Conservation (phyloP, 1,140 invertebrate genomes). For the Papilio polytes region DNA sequence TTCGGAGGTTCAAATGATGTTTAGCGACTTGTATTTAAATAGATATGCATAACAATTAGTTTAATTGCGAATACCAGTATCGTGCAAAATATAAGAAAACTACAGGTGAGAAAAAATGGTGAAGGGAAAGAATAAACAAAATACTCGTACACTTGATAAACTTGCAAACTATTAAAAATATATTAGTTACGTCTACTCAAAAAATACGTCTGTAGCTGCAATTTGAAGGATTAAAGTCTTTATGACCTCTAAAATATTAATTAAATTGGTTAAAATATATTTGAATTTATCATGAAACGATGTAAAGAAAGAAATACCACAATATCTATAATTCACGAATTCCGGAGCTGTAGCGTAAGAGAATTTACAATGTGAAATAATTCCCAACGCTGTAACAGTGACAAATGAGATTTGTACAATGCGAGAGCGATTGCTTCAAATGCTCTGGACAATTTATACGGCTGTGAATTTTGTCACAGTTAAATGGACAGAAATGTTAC, state of each 20-base stretch:
- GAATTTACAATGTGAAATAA: slow-evolving; percentile 30
- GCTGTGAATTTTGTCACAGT: slow-evolving; percentile 23
- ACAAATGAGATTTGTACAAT: slow-evolving; percentile 28
- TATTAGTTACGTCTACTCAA: too few species aligned
- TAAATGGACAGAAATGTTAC: slow-evolving; percentile 20
- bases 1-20: neutral
- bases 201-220: too few species aligned
- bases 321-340: neutral
- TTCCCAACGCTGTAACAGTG: slow-evolving; percentile 21
- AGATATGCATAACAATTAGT: too few species aligned
- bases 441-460: slow-evolving; percentile 16
- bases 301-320: neutral
- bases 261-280: neutral
- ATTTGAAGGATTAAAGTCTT: too few species aligned
- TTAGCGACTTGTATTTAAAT: neutral
- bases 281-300: neutral
- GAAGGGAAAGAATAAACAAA: too few species aligned
- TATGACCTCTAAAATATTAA: neutral
- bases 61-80: too few species aligned
- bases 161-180: too few species aligned
- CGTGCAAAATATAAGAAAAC: too few species aligned
- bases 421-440: slow-evolving; percentile 24
- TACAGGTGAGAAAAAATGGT: too few species aligned
- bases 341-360: neutral
- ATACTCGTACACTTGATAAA: too few species aligned